These are phyloP conservation scores for Chiloscyllium punctatum DNA, from an alignment of 2,797 vertebrate genomes.

Conservation along the genomic window DNA sequence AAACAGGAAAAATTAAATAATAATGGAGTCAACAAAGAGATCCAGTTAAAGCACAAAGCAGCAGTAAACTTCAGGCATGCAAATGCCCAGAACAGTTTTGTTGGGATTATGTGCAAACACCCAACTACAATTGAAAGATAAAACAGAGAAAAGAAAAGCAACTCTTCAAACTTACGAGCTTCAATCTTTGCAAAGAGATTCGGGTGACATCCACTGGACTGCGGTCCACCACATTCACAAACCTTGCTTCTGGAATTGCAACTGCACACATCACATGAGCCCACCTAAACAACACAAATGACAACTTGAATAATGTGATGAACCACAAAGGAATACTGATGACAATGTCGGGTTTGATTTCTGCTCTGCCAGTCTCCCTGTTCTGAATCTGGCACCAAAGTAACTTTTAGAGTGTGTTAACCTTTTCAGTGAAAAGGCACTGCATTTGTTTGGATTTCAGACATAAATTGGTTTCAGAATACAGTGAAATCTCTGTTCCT, in stretches of 20 bases:
- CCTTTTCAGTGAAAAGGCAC: background rate
- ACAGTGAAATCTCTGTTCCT: background rate
- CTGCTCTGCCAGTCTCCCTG: background rate
- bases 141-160: background rate
- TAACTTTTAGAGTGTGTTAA: slow-evolving; percentile 15
- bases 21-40: background rate
- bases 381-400: background rate
- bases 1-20: background rate
- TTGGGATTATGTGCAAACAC: background rate
- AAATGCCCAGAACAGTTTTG: background rate
- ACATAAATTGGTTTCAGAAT: background rate
- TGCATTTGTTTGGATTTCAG: slow-evolving; percentile 25
- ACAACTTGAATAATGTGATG: slow-evolving; percentile 13
- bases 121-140: background rate
- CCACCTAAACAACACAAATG: slow-evolving; percentile 70
- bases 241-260: slow-evolving; percentile 86
- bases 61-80: background rate
- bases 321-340: slow-evolving; percentile 4
- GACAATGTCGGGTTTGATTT: background rate
- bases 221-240: slow-evolving; percentile 77
- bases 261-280: slow-evolving; percentile 90
- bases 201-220: slow-evolving; percentile 81
- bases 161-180: slow-evolving; percentile 73
- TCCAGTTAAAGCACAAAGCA: background rate
- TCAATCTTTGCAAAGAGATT: slow-evolving; percentile 87